Conservation (phyloP, 2,113 vertebrate genomes). For the Progne subis region DNA sequence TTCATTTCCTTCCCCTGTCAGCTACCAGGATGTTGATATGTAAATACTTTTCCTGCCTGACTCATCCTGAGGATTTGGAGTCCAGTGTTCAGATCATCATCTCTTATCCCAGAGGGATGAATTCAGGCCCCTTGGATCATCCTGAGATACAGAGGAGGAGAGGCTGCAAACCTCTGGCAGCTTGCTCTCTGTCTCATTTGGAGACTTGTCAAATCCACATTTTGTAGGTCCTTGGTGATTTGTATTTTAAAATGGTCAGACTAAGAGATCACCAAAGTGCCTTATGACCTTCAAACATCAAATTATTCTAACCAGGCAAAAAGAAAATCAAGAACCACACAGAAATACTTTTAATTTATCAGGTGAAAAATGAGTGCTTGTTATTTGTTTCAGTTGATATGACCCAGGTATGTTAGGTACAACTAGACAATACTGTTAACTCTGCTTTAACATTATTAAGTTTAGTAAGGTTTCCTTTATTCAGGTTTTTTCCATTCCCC, state of each 20-base stretch:
- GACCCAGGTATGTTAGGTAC: not conserved
- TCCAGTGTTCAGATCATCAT: not conserved
- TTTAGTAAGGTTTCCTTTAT: not conserved
- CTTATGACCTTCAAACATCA: not conserved
- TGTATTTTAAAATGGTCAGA: not conserved
- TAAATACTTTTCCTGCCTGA: conserved; percentile 42
- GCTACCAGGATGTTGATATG: conserved; percentile 32
- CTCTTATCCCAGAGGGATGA: not conserved
- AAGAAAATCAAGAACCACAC: not conserved
- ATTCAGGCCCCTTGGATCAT: not conserved
- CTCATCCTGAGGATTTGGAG: not conserved
- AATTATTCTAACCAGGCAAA: not conserved
- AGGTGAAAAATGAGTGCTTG: not conserved
- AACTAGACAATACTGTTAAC: not conserved
- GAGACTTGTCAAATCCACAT: not conserved
- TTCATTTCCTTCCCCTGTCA: conserved; percentile 39
- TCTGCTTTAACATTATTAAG: not conserved
- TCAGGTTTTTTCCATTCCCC: not conserved
- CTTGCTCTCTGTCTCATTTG: not conserved
- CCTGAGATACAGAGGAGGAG: not conserved
- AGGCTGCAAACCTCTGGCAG: not conserved
- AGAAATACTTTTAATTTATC: not conserved
- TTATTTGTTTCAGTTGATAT: not conserved
- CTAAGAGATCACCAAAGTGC: not conserved
- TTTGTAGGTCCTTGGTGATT: not conserved